These are phyloP conservation scores for Austrofundulus limnaeus DNA, from an alignment of 2,113 vertebrate species.

Conservation along the genomic window DNA sequence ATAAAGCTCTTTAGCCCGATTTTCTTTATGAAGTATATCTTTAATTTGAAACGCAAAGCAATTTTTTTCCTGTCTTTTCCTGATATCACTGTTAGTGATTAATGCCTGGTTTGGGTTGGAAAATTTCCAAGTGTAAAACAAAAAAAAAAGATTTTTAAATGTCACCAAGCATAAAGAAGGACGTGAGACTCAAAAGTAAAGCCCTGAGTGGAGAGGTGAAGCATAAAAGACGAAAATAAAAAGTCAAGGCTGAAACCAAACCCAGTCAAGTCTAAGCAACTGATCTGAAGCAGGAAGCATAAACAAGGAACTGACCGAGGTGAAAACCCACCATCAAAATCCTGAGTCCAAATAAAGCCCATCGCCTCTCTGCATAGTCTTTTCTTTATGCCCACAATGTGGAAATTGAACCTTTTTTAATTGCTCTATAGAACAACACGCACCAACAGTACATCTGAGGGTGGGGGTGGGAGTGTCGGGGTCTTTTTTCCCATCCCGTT, in stretches of 20 bases:
- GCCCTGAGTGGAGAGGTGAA: conserved; percentile 4
- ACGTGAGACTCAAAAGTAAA: conserved; percentile 33
- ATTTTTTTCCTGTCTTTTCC: conserved; percentile 13
- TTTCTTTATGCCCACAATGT: no score
- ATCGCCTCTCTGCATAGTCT: conserved; percentile 21
- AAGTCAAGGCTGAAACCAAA: conserved; percentile 8
- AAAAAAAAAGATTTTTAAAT: conserved; percentile 42
- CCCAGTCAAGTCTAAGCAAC: conserved; percentile 19
- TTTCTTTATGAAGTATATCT: no score
- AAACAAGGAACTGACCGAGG: conserved; percentile 27
- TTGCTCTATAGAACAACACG: no score
- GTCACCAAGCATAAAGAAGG: conserved; percentile 26
- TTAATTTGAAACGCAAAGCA: no score
- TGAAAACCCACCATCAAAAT: conserved; percentile 37
- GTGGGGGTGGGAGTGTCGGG: no score
- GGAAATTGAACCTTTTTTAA: no score
- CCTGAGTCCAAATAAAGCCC: conserved; percentile 32
- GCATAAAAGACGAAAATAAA: conserved; percentile 9
- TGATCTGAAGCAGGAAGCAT: conserved; percentile 22
- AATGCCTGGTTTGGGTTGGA: conserved; percentile 4
- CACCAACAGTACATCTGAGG: no score
- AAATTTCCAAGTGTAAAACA: no score
- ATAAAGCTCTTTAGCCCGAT: no score
- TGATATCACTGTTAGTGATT: conserved; percentile 19
- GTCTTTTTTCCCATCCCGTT: no score